Base-by-base conservation (phyloP, 1,140 invertebrate species). In the Agrilus planipennis region DNA sequence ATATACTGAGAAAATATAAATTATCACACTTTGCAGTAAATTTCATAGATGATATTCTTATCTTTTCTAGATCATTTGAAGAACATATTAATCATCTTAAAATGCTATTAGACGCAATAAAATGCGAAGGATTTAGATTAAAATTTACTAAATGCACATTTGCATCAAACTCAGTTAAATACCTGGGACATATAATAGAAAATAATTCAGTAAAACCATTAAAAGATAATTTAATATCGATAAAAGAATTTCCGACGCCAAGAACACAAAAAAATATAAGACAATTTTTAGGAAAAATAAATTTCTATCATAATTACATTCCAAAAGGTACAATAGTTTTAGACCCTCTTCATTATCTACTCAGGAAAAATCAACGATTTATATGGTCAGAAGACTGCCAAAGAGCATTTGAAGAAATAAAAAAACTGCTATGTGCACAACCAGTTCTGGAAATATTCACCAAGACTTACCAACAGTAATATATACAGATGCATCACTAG, bases 281-380 rank as follows among this genome's bases (percentile, higher is more conserved):
- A 47, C 30, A 46, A 36, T 52, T 61, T 22, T 27, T 64, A 17
- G 58, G 52, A 16, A 52, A 63, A 47, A 45, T 58, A 1, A 61
- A 50, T 27, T 63, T 63, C 39, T 41, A 62, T 28, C 23, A 40
- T 10, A 57, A 49, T 40, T 60, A 53, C 32, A 46, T 60, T 34
- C 48, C 51, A 16, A 46, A 53, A 14, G 37, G 50, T 15, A 19
- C 52, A 2, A 43, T 55, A n/a, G 4, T 28, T 4, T 6, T 41
- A 15, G 14, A 16, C 4, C 39, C 39, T 11, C 11, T 41, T 10
- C 32, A 41, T 25, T 4, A 34, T 10, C 23, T 41, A 35, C 15
- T 35, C 34, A 19, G 18, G 15, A 41, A 34, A 21, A 19, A 27
- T 3, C 14, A 9, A 4, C 10, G 4, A 7, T 41, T 18, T 15